phyloP scores from a whole-genome alignment of 2,797 vertebrate species.

The Psittacula derbiana region DNA sequence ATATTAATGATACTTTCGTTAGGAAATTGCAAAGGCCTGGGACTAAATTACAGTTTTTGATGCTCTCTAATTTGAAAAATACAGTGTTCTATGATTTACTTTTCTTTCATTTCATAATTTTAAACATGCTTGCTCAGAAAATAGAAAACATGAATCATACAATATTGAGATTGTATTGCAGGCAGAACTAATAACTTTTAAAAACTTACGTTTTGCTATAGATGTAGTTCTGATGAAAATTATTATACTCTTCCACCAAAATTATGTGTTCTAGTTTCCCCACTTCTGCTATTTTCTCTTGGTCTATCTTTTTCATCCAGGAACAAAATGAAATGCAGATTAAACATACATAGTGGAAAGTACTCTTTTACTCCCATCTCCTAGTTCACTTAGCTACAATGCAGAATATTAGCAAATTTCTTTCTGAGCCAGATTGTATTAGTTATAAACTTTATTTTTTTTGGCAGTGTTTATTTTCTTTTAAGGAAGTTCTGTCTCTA shows the following conservation, averaged over 20 bases:
- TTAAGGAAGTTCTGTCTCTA: neutral
- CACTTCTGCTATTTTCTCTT: neutral
- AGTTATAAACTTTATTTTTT: slow-evolving; percentile 6
- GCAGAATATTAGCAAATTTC: neutral
- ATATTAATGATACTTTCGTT: neutral
- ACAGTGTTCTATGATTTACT: neutral
- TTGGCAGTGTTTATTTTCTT: neutral
- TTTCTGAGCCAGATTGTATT: neutral
- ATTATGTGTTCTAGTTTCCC: neutral
- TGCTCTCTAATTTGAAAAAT: neutral
- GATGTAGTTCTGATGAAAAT: neutral
- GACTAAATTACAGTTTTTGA: neutral
- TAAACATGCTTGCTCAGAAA: neutral
- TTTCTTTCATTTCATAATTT: neutral
- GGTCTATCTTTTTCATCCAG: neutral
- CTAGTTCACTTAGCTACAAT: neutral
- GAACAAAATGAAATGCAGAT: neutral
- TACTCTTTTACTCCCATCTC: neutral
- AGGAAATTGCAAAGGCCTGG: neutral
- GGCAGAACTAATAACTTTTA: neutral
- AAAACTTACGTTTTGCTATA: neutral
- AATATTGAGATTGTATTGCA: neutral
- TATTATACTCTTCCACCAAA: neutral
- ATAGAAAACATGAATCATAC: neutral
- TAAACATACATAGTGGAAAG: neutral